phyloP scores from a whole-genome alignment of 2,888 invertebrate genomes.

The Nasonovia ribisnigri region DNA sequence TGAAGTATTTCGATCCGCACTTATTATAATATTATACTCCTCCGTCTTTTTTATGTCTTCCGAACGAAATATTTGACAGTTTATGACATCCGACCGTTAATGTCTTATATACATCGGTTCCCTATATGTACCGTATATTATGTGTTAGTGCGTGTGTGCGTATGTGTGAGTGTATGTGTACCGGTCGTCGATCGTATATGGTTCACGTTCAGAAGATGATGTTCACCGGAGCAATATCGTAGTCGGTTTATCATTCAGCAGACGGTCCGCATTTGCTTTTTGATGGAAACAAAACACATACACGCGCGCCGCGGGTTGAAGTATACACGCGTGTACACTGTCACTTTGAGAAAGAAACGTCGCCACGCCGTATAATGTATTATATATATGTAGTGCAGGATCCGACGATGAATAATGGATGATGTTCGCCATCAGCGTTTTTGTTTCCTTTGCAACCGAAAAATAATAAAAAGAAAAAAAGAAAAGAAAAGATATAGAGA shows the following conservation, averaged over 20 bases:
- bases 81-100: constrained; percentile 27
- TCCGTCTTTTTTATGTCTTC: constrained; percentile 19
- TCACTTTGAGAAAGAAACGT: constrained; percentile 60
- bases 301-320: constrained; percentile 14
- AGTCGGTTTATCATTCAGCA: constrained; percentile 59
- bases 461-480: constrained; percentile 4
- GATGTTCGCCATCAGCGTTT: constrained; percentile 40
- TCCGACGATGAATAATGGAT: constrained; percentile 60
- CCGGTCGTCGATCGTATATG: constrained; percentile 6
- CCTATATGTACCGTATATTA: neutral
- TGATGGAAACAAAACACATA: constrained; percentile 59
- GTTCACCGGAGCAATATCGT: constrained; percentile 39
- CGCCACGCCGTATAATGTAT: neutral
- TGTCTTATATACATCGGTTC: neutral
- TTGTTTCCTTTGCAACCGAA: constrained; percentile 56
- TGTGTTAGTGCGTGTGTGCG: neutral
- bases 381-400: neutral
- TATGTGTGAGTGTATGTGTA: neutral
- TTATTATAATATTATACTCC: neutral
- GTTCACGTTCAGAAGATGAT: neutral
- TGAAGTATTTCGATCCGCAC: neutral
- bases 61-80: constrained; percentile 39
- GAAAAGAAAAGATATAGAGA: neutral
- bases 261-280: constrained; percentile 57
- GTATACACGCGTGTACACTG: neutral